Evolutionary conservation across 2,113 vertebrate species (phyloP), one percentile per base, ranked within the genome.

Genomic region (Anas platyrhynchos): DNA sequence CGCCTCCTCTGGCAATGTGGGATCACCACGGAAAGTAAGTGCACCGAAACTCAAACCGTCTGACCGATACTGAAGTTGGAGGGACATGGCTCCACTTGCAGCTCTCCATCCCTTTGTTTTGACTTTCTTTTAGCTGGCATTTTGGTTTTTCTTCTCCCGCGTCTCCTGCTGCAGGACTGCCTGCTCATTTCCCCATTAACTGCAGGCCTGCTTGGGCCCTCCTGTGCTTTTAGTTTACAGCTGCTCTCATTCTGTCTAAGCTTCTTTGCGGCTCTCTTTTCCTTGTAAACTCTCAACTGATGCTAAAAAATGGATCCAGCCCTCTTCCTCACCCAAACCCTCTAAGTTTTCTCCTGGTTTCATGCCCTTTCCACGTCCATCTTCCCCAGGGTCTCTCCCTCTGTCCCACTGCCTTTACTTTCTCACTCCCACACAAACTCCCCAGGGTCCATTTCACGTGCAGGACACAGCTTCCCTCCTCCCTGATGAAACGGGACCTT

Each of bases 281-380:
- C 8, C 5, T 27, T 29, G 12, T 82, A 88, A 78, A 72, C 11
- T 2, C 23, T 29, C 46, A 69, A 27, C 7, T 52, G 65, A 69
- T 52, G 46, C 41, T 58, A 41, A 66, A 15, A 62, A 3, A 12
- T 5, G 2, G 13, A 65, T 65, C 7, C 29, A 3, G 0, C 8
- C 7, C 11, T 43, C 11, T 62, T 54, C 29, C 25, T 46, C 56
- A 22, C 3, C 7, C 41, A 34, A 58, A 18, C 4, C 12, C 38
- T 76, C 56, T 41, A 31, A 16, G 50, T 80, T 83, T 86, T 13
- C 8, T 67, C 11, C 46, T 72, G 31, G 0, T 2, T 14, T 77
- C 32, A 81, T 83, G 77, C 4, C 16, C 22, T 13, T 69, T 77
- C 23, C 16, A 20, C 34, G 11, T 68, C 5, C 18, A 27, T 22